phyloP scores from a whole-genome alignment of 1,140 invertebrate genomes.

The Wasmannia auropunctata region DNA sequence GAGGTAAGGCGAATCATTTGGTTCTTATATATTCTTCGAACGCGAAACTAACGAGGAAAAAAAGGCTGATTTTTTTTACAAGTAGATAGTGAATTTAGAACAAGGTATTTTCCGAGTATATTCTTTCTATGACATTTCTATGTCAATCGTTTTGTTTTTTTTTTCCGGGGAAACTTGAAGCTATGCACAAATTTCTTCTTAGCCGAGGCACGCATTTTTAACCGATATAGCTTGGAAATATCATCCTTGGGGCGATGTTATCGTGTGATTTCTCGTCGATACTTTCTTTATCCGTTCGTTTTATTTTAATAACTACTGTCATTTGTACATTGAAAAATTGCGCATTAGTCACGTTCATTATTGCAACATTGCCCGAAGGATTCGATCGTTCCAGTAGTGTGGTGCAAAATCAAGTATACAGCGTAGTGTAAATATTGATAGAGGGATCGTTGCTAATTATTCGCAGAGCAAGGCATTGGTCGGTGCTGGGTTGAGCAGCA shows the following conservation, averaged over 20 bases:
- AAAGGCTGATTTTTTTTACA: constrained; percentile 23
- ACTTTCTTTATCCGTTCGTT: background rate
- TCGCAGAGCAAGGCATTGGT: constrained; percentile 75
- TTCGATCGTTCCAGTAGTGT: constrained; percentile 34
- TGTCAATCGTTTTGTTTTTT: background rate
- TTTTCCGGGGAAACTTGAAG: background rate
- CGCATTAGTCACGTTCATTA: background rate
- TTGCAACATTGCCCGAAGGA: constrained; percentile 25
- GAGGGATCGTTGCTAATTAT: constrained; percentile 68
- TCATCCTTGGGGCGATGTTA: constrained; percentile 23
- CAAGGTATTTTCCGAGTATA: background rate
- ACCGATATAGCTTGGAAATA: constrained; percentile 36
- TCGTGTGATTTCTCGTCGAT: background rate
- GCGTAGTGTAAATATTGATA: constrained; percentile 61
- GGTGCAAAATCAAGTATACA: constrained; percentile 54
- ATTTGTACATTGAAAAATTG: background rate
- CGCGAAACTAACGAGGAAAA: constrained; percentile 17
- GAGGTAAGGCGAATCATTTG: constrained; percentile 79
- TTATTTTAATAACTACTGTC: too few relatives aligned
- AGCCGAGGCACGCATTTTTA: constrained; percentile 40
- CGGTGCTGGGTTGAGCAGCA: constrained; percentile 70
- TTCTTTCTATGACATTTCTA: constrained; percentile 22
- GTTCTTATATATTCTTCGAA: constrained; percentile 3
- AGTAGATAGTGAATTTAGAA: constrained; percentile 42
- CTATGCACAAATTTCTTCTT: constrained; percentile 35